phyloP scores from a whole-genome alignment of 1,140 invertebrate species.

The Lasaia peninsularis region DNA sequence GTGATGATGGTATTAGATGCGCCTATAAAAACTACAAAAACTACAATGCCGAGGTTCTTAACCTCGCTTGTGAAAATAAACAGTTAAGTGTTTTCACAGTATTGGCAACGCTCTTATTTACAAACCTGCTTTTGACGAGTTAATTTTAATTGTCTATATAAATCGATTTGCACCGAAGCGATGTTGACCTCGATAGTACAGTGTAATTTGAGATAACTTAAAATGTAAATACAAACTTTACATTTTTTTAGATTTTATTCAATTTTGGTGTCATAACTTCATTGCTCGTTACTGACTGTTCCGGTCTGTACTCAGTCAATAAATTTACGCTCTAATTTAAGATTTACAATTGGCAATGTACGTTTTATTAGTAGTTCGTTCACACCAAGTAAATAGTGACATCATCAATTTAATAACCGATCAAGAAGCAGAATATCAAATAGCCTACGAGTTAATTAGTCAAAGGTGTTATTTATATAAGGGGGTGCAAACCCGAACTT shows the following conservation, averaged over 20 bases:
- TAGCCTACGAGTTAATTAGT: too few relatives aligned
- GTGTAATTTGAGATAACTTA: not conserved
- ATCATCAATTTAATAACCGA: too few relatives aligned
- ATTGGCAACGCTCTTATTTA: not conserved
- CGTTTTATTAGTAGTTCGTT: too few relatives aligned
- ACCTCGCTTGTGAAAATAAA: conserved; percentile 1
- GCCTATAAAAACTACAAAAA: not conserved
- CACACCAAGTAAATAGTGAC: too few relatives aligned
- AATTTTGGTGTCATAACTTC: too few relatives aligned
- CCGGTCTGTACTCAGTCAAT: too few relatives aligned
- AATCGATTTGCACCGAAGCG: not conserved
- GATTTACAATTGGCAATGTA: too few relatives aligned
- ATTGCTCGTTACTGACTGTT: too few relatives aligned
- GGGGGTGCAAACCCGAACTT: too few relatives aligned
- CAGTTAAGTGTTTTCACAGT: not conserved
- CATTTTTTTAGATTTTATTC: conserved; percentile 3
- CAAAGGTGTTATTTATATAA: too few relatives aligned
- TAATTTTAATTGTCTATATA: conserved; percentile 2
- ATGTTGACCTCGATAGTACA: conserved; percentile 1
- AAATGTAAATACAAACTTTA: not conserved
- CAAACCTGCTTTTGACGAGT: not conserved
- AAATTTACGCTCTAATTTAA: too few relatives aligned
- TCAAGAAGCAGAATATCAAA: too few relatives aligned
- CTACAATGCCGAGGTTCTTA: not conserved
- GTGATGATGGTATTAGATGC: not conserved